These are phyloP conservation scores for Verasper variegatus DNA, from an alignment of 2,113 vertebrate genomes.

Conservation along the genomic window DNA sequence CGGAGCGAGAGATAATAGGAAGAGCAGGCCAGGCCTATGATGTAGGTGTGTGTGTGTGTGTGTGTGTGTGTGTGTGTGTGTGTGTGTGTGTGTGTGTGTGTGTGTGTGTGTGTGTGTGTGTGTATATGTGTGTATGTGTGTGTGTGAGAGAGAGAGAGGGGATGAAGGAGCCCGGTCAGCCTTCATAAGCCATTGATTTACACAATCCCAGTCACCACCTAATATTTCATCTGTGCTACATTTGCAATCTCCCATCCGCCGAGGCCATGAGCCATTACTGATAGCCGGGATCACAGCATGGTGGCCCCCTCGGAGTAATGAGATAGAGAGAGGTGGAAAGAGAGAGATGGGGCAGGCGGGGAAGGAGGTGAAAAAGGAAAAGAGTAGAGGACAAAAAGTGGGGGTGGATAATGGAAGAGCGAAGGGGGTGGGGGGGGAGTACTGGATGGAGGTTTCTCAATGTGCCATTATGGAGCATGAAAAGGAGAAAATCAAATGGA, in stretches of 20 bases:
- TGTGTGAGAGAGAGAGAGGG: conserved; percentile 1
- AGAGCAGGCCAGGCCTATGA: conserved; percentile 19
- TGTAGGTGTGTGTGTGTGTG: background rate
- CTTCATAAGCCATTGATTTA: conserved; percentile 80
- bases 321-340: conserved; percentile 74
- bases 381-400: conserved; percentile 52
- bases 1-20: conserved; percentile 45
- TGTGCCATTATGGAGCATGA: conserved; percentile 75
- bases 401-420: conserved; percentile 69
- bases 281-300: conserved; percentile 75
- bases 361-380: conserved; percentile 47
- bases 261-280: conserved; percentile 78
- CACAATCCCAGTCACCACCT: conserved; percentile 71
- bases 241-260: conserved; percentile 71
- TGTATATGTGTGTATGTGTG: background rate
- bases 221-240: conserved; percentile 78
- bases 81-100: conserved; percentile 6
- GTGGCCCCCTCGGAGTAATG: conserved; percentile 73
- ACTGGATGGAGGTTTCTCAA: conserved; percentile 67
- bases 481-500: conserved; percentile 72
- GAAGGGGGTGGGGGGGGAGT: conserved; percentile 44
- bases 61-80: background rate
- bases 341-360: conserved; percentile 63
- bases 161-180: conserved; percentile 65
- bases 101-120: background rate